A percentile compares a stretch with the other conserved stretches of the same genome.
Conservation (phyloP, 2,888 invertebrate genomes). For the Notodonta dromedarius region DNA sequence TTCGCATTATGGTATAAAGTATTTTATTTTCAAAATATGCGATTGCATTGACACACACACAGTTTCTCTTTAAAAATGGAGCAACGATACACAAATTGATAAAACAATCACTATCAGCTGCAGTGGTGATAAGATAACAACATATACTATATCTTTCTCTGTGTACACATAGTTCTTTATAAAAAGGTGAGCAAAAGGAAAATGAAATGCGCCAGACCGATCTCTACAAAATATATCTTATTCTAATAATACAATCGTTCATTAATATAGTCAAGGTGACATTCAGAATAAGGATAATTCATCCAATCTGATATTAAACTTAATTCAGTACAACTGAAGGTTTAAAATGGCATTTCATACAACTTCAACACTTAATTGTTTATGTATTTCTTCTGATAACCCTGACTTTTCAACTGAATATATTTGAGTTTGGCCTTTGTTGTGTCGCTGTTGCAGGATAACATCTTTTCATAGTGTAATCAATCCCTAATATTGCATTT, state of each 20-base stretch:
- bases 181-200: conserved; percentile 15
- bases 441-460: conserved; percentile 52
- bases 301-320: conserved; percentile 19
- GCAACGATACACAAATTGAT: conserved; percentile 65
- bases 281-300: conserved; percentile 15
- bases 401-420: conserved; percentile 41
- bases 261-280: conserved; percentile 33
- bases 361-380: conserved; percentile 12
- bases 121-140: conserved; percentile 62
- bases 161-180: conserved; percentile 21
- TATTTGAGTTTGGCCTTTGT: conserved; percentile 59
- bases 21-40: conserved; percentile 29
- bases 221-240: conserved; percentile 21
- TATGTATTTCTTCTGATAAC: conserved; percentile 5
- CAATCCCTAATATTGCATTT: conserved; percentile 70
- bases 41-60: conserved; percentile 48
- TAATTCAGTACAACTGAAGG: conserved; percentile 17
- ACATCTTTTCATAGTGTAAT: conserved; percentile 71
- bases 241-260: conserved; percentile 28
- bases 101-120: conserved; percentile 62
- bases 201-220: conserved; percentile 22
- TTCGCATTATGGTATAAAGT: conserved; percentile 58
- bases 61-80: conserved; percentile 60
- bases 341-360: conserved; percentile 22
- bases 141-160: conserved; percentile 40